phyloP scores from a whole-genome alignment of 2,113 vertebrate species.

The Lathamus discolor region DNA sequence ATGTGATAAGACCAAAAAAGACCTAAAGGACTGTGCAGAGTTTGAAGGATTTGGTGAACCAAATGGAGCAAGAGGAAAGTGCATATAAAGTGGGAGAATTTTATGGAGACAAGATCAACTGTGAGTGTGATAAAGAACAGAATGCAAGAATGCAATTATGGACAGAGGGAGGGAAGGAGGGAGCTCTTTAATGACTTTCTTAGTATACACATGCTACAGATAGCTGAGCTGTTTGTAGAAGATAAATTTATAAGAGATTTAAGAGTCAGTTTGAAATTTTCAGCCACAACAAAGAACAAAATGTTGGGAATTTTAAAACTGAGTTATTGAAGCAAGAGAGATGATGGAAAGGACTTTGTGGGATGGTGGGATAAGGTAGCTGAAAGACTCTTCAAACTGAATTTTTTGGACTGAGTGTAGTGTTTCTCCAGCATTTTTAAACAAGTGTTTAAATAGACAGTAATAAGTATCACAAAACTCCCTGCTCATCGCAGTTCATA shows the following conservation, averaged over 20 bases:
- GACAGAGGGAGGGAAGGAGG: neutral
- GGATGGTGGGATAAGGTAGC: neutral
- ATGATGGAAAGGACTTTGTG: neutral
- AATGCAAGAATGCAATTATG: neutral
- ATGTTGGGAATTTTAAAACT: neutral
- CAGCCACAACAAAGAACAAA: neutral
- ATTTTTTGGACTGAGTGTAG: neutral
- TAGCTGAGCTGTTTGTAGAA: neutral
- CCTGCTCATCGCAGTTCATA: neutral
- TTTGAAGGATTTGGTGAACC: neutral
- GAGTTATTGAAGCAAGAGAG: neutral
- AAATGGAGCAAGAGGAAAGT: neutral
- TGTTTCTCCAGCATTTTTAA: neutral
- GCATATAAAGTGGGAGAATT: neutral
- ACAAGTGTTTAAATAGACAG: neutral
- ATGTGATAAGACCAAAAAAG: neutral
- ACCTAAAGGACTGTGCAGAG: neutral
- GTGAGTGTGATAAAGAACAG: neutral
- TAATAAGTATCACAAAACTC: neutral
- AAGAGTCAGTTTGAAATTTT: neutral
- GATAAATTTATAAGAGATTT: neutral
- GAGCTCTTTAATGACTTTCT: neutral
- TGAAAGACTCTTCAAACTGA: neutral
- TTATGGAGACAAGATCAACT: neutral
- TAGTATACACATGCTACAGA: neutral